Base-by-base conservation (phyloP, 53 echinoderm and acorn worm genomes). In the Temnopleurus reevesii region DNA sequence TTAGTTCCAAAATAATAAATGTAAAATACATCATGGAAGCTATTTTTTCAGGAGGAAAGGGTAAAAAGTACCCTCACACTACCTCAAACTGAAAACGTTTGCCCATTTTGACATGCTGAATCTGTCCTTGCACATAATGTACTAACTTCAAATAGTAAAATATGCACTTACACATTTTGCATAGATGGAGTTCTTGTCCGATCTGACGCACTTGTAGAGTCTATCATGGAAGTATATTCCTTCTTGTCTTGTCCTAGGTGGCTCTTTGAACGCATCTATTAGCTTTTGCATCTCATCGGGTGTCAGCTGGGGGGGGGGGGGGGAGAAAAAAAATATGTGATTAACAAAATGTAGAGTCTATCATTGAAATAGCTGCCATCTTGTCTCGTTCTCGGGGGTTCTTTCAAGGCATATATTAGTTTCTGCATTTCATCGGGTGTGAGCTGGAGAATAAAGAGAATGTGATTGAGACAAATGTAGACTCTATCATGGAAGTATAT, bases 121-220 rank as follows among this genome's bases (percentile, higher is more conserved):
- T n/a, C n/a, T n/a, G n/a, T n/a, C n/a, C n/a, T n/a, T n/a, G n/a
- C n/a, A n/a, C n/a, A n/a, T n/a, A n/a, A n/a, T n/a, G n/a, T n/a
- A n/a, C n/a, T n/a, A n/a, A n/a, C n/a, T n/a, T n/a, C n/a, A n/a
- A n/a, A 47, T 47, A 47, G 47, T 17, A 49, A 49, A 3, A 49
- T 49, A n/a, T n/a, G n/a, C n/a, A 95, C 98, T 98, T 44, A 98
- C 94, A 90, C 89, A 90, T 90, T 98, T 98, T 44, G 98, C 98
- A 94, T 98, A 98, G 81, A 98, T 96, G 41, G 98, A 98, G 83
- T 91, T 95, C 44, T 94, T 95, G 59, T 98, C 98, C 4, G 98
- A 95, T 53, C 98, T 59, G 5, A 98, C 98, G 84, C 98, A 98
- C 33, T 90, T 93, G 81, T 98, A 98, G 51, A 91, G 91, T 63